phyloP scores from a whole-genome alignment of 2,888 invertebrate species.

The Metalampra italica region DNA sequence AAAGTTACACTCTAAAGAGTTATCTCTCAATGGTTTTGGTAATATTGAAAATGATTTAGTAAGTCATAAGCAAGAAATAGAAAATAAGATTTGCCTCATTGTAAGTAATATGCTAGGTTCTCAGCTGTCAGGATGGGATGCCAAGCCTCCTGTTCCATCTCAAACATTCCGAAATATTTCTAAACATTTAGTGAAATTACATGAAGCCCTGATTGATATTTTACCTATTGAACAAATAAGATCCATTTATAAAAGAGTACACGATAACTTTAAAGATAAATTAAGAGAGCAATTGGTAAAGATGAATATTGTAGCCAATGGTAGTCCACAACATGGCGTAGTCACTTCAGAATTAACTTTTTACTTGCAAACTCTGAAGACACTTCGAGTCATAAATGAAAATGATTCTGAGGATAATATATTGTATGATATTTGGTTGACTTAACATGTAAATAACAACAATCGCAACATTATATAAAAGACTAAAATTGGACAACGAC shows the following conservation, averaged over 20 bases:
- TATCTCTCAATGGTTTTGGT: constrained; percentile 79
- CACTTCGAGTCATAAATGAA: constrained; percentile 86
- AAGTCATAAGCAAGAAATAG: constrained; percentile 95
- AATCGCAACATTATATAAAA: neutral
- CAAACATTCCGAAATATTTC: constrained; percentile 92
- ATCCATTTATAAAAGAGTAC: constrained; percentile 86
- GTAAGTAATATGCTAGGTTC: constrained; percentile 90
- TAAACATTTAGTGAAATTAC: constrained; percentile 92
- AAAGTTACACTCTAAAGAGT: constrained; percentile 72
- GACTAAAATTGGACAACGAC: neutral
- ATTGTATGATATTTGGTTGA: constrained; percentile 90
- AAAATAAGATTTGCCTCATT: constrained; percentile 93
- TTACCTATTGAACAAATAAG: constrained; percentile 89
- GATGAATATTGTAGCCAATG: constrained; percentile 95
- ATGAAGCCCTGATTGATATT: constrained; percentile 93
- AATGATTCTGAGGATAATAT: constrained; percentile 86
- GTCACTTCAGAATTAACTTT: constrained; percentile 96
- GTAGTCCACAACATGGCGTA: constrained; percentile 97
- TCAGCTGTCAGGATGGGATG: constrained; percentile 93
- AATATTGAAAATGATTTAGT: constrained; percentile 87
- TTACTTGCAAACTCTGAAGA: constrained; percentile 91
- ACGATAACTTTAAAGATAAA: constrained; percentile 91
- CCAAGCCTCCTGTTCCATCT: constrained; percentile 96
- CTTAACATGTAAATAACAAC: constrained; percentile 47
- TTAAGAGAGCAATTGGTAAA: constrained; percentile 89